A percentile compares a stretch with the other conserved stretches of the same genome.
Evolutionary conservation across 1,140 invertebrate species (phyloP).

Genomic region (Triops cancriformis): DNA sequence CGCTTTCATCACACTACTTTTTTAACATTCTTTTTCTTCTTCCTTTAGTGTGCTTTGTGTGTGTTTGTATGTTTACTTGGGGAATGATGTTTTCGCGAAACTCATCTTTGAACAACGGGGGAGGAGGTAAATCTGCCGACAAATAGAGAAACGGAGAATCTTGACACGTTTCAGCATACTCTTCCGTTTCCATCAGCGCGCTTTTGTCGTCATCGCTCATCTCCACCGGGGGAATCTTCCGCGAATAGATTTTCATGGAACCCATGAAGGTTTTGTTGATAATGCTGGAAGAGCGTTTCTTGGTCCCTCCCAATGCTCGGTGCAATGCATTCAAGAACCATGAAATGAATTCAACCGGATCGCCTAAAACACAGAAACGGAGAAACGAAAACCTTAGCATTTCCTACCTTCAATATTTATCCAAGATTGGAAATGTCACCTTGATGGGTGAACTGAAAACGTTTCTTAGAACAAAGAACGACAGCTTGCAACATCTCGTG

Average conservation of each 20-base stretch:
- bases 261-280: slow-evolving; percentile 94
- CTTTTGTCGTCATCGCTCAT: slow-evolving; percentile 79
- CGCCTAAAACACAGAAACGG: slow-evolving; percentile 50
- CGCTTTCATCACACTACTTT: background rate
- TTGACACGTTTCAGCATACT: slow-evolving; percentile 77
- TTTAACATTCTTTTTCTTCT: slow-evolving; percentile 12
- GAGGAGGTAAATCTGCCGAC: slow-evolving; percentile 91
- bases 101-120: slow-evolving; percentile 94
- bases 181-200: slow-evolving; percentile 65
- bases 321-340: slow-evolving; percentile 95
- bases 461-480: slow-evolving; percentile 94
- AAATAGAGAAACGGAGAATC: slow-evolving; percentile 90
- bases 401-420: slow-evolving; percentile 14
- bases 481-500: slow-evolving; percentile 99
- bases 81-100: slow-evolving; percentile 97
- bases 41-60: background rate
- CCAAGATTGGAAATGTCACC: slow-evolving; percentile 45
- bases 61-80: slow-evolving; percentile 55
- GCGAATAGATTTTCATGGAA: slow-evolving; percentile 86
- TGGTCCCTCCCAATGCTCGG: slow-evolving; percentile 71
- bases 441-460: slow-evolving; percentile 97
- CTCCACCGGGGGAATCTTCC: slow-evolving; percentile 90
- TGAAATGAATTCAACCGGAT: slow-evolving; percentile 92
- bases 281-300: slow-evolving; percentile 79
- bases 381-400: slow-evolving; percentile 14